Conservation (phyloP, 1,140 invertebrate genomes). For the Platyscapa corneri region DNA sequence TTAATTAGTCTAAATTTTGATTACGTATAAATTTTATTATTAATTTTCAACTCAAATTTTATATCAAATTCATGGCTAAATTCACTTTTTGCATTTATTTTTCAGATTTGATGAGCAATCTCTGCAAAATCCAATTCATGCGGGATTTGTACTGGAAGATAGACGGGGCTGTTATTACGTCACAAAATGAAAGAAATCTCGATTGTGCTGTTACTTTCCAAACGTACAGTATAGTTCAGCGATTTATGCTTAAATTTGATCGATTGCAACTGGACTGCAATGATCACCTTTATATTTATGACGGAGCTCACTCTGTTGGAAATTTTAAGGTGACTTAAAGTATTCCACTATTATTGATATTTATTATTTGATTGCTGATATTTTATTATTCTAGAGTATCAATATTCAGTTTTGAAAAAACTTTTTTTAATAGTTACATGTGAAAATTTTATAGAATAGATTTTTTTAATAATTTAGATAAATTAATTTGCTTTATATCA, state of each 20-base stretch:
- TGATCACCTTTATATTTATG: slow-evolving; percentile 93
- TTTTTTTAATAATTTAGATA: too few relatives aligned
- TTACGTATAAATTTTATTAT: not conserved
- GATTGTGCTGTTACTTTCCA: slow-evolving; percentile 94
- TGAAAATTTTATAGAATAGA: too few relatives aligned
- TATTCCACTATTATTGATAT: not conserved
- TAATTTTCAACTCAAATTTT: slow-evolving; percentile 40
- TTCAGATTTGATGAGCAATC: slow-evolving; percentile 89
- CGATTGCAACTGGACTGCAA: slow-evolving; percentile 89
- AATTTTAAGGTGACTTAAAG: slow-evolving; percentile 83
- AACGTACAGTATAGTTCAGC: slow-evolving; percentile 92
- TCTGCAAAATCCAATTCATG: slow-evolving; percentile 91
- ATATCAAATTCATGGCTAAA: too few relatives aligned
- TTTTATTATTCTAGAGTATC: too few relatives aligned
- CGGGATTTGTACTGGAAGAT: slow-evolving; percentile 91
- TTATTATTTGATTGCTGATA: not conserved
- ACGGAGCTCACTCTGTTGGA: slow-evolving; percentile 91
- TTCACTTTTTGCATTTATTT: slow-evolving; percentile 64
- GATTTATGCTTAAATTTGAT: slow-evolving; percentile 94
- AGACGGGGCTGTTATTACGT: slow-evolving; percentile 91
- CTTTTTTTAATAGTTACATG: too few relatives aligned
- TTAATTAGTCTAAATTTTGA: too few relatives aligned
- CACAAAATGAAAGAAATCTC: slow-evolving; percentile 90
- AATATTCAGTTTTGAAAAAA: too few relatives aligned
- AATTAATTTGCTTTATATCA: too few relatives aligned